These are phyloP conservation scores for Coreoperca whiteheadi DNA, from an alignment of 2,113 vertebrate genomes.

Conservation along the genomic window DNA sequence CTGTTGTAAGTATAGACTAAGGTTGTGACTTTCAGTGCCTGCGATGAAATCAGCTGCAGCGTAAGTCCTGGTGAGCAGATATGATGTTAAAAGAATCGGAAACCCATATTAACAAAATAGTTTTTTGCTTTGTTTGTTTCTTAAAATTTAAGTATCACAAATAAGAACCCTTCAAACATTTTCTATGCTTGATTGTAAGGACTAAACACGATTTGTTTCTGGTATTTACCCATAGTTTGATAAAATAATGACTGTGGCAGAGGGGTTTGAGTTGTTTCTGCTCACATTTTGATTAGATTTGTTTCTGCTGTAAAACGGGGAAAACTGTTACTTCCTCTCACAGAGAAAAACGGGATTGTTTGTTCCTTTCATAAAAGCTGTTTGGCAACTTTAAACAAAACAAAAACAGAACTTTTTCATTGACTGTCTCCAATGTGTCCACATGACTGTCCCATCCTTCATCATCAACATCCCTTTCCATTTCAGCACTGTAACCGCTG, in stretches of 20 bases:
- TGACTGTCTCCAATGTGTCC: neutral
- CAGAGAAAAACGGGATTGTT: neutral
- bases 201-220: neutral
- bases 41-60: constrained; percentile 18
- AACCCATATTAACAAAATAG: neutral
- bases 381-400: neutral
- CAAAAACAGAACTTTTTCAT: neutral
- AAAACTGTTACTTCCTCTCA: neutral
- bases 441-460: neutral
- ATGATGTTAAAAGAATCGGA: neutral
- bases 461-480: neutral
- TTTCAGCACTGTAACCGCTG: neutral
- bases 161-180: neutral
- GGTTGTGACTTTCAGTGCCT: constrained; percentile 32
- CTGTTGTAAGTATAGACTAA: constrained; percentile 61
- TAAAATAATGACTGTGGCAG: too few species aligned
- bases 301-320: neutral
- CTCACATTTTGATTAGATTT: neutral
- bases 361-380: neutral
- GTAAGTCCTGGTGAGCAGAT: neutral
- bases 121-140: neutral
- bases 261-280: neutral
- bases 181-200: neutral
- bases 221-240: neutral
- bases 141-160: neutral